These are phyloP conservation scores for Phaonia tiefii DNA, from an alignment of 2,888 invertebrate species.

Conservation along the genomic window DNA sequence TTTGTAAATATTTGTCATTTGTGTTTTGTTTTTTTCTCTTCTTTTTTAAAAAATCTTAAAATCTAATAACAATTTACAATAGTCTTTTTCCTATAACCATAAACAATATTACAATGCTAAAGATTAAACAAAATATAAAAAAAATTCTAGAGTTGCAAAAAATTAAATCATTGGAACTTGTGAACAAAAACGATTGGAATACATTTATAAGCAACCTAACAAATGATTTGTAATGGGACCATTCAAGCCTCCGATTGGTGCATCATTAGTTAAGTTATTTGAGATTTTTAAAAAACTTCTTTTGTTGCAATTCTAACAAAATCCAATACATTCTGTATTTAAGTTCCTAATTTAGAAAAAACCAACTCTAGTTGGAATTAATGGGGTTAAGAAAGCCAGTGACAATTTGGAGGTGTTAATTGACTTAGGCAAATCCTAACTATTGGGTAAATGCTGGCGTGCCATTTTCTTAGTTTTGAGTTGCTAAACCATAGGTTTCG, in stretches of 20 bases:
- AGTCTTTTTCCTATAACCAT: constrained; percentile 4
- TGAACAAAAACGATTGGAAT: constrained; percentile 13
- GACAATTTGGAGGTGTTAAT: constrained; percentile 37
- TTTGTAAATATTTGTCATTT: constrained; percentile 24
- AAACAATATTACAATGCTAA: constrained; percentile 47
- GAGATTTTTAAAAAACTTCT: neutral
- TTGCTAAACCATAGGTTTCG: constrained; percentile 28
- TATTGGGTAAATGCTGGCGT: constrained; percentile 44
- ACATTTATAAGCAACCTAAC: neutral
- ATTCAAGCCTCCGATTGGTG: constrained; percentile 47
- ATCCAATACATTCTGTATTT: neutral
- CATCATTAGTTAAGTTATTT: constrained; percentile 1
- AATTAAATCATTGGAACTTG: constrained; percentile 36
- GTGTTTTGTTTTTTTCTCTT: constrained; percentile 2
- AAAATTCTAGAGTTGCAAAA: constrained; percentile 48
- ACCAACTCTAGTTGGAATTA: constrained; percentile 46
- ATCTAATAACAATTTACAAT: constrained; percentile 36
- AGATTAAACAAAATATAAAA: constrained; percentile 40
- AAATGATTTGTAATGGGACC: constrained; percentile 32
- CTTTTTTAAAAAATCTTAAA: constrained; percentile 32
- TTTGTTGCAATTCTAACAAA: constrained; percentile 17
- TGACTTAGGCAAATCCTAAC: constrained; percentile 51
- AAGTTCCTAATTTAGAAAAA: constrained; percentile 43
- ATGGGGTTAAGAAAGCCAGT: constrained; percentile 49
- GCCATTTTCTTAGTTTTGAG: constrained; percentile 38